Evolutionary conservation across 2,113 vertebrate genomes (phyloP).

Genomic region (Clupea harengus): DNA sequence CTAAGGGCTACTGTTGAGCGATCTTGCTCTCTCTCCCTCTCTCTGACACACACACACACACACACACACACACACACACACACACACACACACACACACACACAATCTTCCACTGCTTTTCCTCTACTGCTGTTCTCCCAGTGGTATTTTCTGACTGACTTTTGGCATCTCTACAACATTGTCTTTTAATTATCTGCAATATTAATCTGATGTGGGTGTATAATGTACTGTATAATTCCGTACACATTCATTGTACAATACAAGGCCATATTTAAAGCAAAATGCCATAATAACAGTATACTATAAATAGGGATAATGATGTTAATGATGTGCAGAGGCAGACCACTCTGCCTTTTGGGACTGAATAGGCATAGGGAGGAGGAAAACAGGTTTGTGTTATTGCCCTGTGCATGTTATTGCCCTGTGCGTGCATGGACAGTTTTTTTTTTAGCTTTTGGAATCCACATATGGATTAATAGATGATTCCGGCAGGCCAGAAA

Average conservation of each 20-base stretch:
- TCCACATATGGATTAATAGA: conserved; percentile 4
- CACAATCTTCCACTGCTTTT: not conserved
- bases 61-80: no score
- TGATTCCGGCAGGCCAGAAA: not conserved
- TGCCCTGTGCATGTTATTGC: not conserved
- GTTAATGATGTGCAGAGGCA: not conserved
- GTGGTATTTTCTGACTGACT: not conserved
- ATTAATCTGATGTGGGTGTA: not conserved
- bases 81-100: no score
- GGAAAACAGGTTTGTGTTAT: not conserved
- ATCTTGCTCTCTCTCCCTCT: no score
- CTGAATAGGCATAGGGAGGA: not conserved
- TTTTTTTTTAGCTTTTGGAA: not conserved
- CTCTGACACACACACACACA: no score
- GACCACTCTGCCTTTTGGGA: not conserved
- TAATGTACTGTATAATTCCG: not conserved
- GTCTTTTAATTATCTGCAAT: not conserved
- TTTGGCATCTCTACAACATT: not conserved
- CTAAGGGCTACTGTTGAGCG: not conserved
- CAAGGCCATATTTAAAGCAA: not conserved
- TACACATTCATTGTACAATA: not conserved
- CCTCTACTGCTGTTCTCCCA: not conserved
- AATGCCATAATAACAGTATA: not conserved
- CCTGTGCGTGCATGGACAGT: conserved; percentile 5
- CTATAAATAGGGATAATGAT: not conserved